Evolutionary conservation across 1,140 invertebrate species (phyloP).

Genomic region (Nasonia giraulti): DNA sequence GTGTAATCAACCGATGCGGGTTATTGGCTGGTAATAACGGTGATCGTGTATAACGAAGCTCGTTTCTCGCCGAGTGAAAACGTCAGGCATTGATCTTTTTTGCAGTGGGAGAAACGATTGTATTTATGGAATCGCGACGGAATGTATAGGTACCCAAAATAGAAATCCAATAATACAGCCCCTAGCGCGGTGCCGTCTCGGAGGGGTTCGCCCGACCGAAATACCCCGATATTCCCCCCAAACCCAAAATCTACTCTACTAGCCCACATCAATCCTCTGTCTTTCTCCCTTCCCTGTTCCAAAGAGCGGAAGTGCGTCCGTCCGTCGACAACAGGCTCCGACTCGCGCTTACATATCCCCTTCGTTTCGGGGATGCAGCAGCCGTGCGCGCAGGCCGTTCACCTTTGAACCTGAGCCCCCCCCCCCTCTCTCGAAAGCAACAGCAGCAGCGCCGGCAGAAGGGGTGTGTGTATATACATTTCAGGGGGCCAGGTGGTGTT

Average conservation of each 20-base stretch:
- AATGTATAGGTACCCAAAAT: no score
- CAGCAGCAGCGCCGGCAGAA: background rate
- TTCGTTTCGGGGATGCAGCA: background rate
- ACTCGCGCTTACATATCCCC: background rate
- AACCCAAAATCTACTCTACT: background rate
- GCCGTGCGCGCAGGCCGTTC: constrained; percentile 50
- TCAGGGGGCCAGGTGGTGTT: constrained; percentile 63
- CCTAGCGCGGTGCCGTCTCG: no score
- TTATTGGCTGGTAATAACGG: background rate
- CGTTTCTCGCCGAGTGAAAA: background rate
- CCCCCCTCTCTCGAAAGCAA: background rate
- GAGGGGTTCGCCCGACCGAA: no score
- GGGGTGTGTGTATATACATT: no score
- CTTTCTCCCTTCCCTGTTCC: background rate
- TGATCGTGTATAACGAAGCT: background rate
- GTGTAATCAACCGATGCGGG: no score
- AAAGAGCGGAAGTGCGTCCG: background rate
- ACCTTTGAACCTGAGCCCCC: constrained; percentile 55
- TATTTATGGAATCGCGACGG: no score
- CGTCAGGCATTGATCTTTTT: no score
- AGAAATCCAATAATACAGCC: background rate
- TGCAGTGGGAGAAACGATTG: no score
- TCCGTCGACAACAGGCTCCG: background rate
- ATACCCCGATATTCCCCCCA: no score
- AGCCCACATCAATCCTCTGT: background rate